Evolutionary conservation across 2,888 invertebrate species (phyloP).

Genomic region (Diadromus collaris): DNA sequence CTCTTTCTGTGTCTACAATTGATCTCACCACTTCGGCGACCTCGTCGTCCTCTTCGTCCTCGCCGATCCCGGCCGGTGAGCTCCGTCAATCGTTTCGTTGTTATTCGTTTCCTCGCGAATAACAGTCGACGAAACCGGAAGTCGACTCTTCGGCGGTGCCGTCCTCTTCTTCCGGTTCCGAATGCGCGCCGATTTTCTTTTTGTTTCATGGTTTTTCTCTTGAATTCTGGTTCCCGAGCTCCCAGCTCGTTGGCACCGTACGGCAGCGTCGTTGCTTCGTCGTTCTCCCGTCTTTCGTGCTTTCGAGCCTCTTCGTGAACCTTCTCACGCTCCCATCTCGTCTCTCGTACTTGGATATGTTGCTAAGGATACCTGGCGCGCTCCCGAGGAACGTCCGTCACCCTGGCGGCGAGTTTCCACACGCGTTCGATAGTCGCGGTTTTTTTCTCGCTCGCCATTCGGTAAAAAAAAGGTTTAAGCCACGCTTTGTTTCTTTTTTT

Average conservation of each 20-base stretch:
- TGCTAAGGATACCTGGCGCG: constrained; percentile 78
- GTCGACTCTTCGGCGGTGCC: constrained; percentile 26
- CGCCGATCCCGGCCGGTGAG: constrained; percentile 39
- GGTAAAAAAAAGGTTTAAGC: constrained; percentile 57
- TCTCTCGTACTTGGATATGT: constrained; percentile 75
- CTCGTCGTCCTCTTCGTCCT: constrained; percentile 24
- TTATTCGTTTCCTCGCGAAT: neutral
- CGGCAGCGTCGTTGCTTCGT: constrained; percentile 14
- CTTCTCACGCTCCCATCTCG: constrained; percentile 4
- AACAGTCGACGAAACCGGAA: constrained; percentile 6
- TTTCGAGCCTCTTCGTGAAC: constrained; percentile 60
- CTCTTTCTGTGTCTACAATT: constrained; percentile 26
- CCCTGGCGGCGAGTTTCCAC: constrained; percentile 26
- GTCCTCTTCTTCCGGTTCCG: constrained; percentile 47
- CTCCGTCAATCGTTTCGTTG: constrained; percentile 24
- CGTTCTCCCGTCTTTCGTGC: constrained; percentile 16
- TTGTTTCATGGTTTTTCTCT: neutral
- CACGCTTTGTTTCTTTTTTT: constrained; percentile 33
- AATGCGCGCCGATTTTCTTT: constrained; percentile 17
- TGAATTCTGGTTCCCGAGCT: constrained; percentile 5
- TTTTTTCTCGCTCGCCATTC: constrained; percentile 41
- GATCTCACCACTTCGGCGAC: constrained; percentile 43
- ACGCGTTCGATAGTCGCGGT: constrained; percentile 30
- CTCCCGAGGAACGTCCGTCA: constrained; percentile 69
- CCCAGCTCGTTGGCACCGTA: constrained; percentile 5